Evolutionary conservation across 2,797 vertebrate species (phyloP).

Genomic region (Catamblyrhynchus diadema): DNA sequence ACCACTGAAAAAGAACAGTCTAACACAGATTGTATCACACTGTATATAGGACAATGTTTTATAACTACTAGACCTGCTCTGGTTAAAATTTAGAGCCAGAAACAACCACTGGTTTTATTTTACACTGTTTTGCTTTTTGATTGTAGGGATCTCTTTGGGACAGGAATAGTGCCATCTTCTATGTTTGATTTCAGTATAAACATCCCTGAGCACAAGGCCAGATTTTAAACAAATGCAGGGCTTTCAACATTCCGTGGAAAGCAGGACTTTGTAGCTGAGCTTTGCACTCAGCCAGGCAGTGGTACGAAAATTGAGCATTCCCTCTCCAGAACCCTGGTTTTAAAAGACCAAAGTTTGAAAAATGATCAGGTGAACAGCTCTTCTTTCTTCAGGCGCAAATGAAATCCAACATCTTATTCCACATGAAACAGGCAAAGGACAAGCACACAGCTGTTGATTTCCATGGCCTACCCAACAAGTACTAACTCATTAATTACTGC

Average conservation of each 20-base stretch:
- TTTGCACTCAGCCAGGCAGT: not conserved
- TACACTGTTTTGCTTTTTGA: constrained; percentile 2
- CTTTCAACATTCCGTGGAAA: not conserved
- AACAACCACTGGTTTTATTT: not conserved
- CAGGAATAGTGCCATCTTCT: constrained; percentile 2
- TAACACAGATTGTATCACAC: not conserved
- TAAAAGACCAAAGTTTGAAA: not conserved
- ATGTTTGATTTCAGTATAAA: constrained; percentile 28
- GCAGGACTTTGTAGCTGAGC: not conserved
- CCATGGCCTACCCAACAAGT: not conserved
- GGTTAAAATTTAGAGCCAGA: not conserved
- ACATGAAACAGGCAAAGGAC: not conserved
- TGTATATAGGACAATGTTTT: not conserved
- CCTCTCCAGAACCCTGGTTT: not conserved
- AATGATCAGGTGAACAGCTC: not conserved
- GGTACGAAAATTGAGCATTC: accelerated
- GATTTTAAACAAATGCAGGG: constrained; percentile 34
- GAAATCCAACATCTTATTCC: not conserved
- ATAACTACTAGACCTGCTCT: not conserved
- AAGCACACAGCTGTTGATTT: not conserved
- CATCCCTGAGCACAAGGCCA: not conserved
- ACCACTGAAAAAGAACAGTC: not conserved
- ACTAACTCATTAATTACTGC: not conserved
- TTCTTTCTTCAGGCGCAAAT: not conserved
- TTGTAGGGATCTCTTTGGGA: not conserved